A percentile compares a stretch with the other conserved stretches of the same genome.
Conservation (phyloP, 2,888 invertebrate genomes). For the Morpho deidamia region DNA sequence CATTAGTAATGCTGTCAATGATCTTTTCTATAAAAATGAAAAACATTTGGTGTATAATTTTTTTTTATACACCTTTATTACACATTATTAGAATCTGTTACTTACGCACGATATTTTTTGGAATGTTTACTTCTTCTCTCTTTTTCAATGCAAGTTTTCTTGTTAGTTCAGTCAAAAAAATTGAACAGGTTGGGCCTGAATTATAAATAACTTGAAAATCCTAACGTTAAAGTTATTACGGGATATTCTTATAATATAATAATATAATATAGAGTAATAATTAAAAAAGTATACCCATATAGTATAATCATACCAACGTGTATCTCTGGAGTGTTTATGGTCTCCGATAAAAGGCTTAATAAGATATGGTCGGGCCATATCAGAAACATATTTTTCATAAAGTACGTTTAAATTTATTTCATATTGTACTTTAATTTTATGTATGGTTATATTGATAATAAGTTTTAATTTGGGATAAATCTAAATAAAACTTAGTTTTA, state of each 20-base stretch:
- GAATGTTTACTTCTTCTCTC: conserved; percentile 44
- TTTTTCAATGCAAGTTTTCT: conserved; percentile 51
- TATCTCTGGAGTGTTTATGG: too few species aligned
- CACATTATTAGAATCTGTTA: conserved; percentile 15
- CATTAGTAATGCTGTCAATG: conserved; percentile 57
- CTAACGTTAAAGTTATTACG: neutral
- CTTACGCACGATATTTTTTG: conserved; percentile 60
- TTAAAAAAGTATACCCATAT: too few species aligned
- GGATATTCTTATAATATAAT: too few species aligned
- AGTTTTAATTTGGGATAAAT: too few species aligned
- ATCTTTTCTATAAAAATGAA: conserved; percentile 44
- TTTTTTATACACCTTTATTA: neutral
- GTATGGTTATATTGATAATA: too few species aligned
- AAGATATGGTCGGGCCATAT: too few species aligned
- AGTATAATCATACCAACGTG: too few species aligned
- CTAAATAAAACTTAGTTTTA: conserved; percentile 23
- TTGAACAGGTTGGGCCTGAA: conserved; percentile 61
- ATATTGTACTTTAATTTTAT: too few species aligned
- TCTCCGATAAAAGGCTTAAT: too few species aligned
- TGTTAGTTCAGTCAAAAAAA: conserved; percentile 60
- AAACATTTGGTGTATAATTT: neutral
- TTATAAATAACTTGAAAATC: neutral
- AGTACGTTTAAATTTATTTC: too few species aligned
- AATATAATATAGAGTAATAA: neutral
- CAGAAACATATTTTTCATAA: too few species aligned